These are phyloP conservation scores for Pteronura brasiliensis DNA, from an alignment of 2,113 vertebrate species.

Conservation along the genomic window DNA sequence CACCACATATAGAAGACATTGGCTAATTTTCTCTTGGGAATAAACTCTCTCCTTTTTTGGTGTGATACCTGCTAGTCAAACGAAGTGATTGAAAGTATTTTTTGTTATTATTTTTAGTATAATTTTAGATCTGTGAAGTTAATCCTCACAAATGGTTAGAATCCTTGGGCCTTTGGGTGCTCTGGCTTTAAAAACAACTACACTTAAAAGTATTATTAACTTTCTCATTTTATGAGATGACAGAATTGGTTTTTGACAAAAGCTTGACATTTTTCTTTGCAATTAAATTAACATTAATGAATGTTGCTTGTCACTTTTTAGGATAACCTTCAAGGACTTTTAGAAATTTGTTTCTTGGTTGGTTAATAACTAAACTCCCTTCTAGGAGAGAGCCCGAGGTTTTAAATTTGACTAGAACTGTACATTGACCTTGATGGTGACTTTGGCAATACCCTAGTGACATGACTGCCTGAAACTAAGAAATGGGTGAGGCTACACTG, in stretches of 20 bases:
- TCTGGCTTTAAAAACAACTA: not conserved
- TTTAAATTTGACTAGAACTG: not conserved
- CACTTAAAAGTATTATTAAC: not conserved
- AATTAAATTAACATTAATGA: not conserved
- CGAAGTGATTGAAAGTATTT: not conserved
- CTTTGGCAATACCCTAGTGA: not conserved
- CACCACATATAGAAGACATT: not conserved
- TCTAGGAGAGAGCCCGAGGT: not conserved
- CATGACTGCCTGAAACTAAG: not conserved
- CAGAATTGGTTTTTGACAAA: not conserved
- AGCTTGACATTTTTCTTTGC: not conserved
- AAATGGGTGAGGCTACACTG: not conserved
- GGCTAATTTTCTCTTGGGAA: not conserved
- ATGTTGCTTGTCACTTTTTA: not conserved
- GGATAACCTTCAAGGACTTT: not conserved
- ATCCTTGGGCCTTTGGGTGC: not conserved
- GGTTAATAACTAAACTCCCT: not conserved
- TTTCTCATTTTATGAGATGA: not conserved
- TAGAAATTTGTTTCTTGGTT: not conserved
- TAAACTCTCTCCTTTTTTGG: not conserved
- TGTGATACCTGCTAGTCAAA: not conserved
- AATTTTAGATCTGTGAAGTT: not conserved
- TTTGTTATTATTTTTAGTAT: not conserved
- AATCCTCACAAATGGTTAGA: not conserved
- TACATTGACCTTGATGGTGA: not conserved